Percentiles rank a stretch among this genome's conserved stretches.
Conservation (phyloP, 1,140 invertebrate genomes). For the Campoletis sonorensis region DNA sequence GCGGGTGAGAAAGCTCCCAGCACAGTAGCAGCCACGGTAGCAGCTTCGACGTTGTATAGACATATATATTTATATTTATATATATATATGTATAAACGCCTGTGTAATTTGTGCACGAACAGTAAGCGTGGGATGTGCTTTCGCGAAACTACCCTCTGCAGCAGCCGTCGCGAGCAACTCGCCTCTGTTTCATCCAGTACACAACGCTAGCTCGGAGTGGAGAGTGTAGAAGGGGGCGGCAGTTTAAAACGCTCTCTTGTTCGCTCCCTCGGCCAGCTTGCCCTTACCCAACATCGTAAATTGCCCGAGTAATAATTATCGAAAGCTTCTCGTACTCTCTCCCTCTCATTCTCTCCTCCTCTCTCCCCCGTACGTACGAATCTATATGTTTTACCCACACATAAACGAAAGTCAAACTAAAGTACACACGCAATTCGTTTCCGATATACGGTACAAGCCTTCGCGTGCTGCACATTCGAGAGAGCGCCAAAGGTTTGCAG, state of each 20-base stretch:
- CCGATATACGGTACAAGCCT: background rate
- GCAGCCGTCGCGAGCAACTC: background rate
- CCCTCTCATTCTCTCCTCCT: background rate
- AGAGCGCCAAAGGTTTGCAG: background rate
- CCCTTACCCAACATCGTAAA: constrained; percentile 21
- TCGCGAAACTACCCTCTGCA: constrained; percentile 16
- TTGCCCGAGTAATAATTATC: constrained; percentile 39
- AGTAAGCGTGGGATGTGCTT: constrained; percentile 3
- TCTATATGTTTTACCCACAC: background rate
- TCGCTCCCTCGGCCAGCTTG: background rate
- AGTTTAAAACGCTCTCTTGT: background rate
- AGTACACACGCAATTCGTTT: constrained; percentile 13
- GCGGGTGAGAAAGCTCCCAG: background rate
- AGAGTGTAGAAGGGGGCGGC: background rate
- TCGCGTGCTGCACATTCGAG: background rate
- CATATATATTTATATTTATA: no score
- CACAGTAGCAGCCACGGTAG: background rate
- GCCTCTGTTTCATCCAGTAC: constrained; percentile 3
- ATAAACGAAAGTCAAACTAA: background rate
- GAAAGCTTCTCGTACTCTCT: background rate
- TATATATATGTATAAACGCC: background rate
- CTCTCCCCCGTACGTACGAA: background rate
- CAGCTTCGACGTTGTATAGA: constrained; percentile 14
- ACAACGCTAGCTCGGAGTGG: background rate
- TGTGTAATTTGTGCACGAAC: constrained; percentile 19